Conservation (phyloP, 2,113 vertebrate species). For the Odocoileus virginianus region DNA sequence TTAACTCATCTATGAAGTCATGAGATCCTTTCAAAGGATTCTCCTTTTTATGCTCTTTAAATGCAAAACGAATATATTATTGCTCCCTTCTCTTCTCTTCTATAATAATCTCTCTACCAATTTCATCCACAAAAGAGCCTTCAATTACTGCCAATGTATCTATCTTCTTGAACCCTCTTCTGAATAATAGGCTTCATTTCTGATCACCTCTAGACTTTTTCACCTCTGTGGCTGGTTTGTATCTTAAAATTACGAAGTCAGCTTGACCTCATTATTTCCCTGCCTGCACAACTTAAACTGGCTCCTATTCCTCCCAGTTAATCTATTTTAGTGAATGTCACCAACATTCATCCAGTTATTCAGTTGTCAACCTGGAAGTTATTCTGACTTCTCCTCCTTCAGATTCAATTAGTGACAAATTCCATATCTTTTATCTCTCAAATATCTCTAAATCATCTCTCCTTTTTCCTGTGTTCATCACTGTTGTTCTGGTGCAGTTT, state of each 20-base stretch:
- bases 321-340: neutral
- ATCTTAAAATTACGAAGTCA: neutral
- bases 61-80: neutral
- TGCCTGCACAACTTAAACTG: neutral
- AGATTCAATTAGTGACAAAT: neutral
- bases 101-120: neutral
- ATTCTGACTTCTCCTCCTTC: neutral
- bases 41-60: neutral
- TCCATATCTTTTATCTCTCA: neutral
- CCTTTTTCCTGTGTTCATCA: neutral
- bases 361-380: neutral
- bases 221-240: neutral
- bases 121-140: neutral
- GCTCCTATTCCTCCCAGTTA: neutral
- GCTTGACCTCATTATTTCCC: neutral
- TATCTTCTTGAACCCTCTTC: neutral
- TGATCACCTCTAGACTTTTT: neutral
- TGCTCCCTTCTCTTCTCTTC: neutral
- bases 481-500: neutral
- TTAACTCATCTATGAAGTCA: neutral
- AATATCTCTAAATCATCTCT: neutral
- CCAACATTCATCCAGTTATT: neutral
- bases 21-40: neutral
- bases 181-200: neutral
- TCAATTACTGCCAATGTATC: neutral